A percentile compares a stretch with the other conserved stretches of the same genome.
Evolutionary conservation across 30 jellyfish, hydroid and myxozoan species (phyloP).

Genomic region (Rhopilema esculentum): DNA sequence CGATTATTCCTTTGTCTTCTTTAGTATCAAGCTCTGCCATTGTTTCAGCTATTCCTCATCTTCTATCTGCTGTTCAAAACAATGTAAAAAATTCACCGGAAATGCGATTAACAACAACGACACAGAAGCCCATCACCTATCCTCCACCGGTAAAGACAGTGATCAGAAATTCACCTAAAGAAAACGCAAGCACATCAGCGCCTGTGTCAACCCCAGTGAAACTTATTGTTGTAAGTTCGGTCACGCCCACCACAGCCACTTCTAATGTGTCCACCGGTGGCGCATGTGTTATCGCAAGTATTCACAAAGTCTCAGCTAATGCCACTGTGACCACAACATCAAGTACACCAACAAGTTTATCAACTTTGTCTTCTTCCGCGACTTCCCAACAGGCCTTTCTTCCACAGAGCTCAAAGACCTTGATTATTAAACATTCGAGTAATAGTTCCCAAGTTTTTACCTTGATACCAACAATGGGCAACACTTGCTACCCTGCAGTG

Average conservation of each 20-base stretch:
- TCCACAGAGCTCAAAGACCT: slow-evolving; percentile 42
- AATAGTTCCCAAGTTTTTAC: slow-evolving; percentile 59
- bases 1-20: slow-evolving; percentile 62
- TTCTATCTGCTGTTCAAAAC: slow-evolving; percentile 23
- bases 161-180: not conserved
- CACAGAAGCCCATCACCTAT: slow-evolving; percentile 15
- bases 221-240: slow-evolving; percentile 40
- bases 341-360: not conserved
- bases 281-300: not conserved
- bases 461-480: slow-evolving; percentile 61
- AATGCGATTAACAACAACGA: slow-evolving; percentile 7
- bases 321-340: not conserved
- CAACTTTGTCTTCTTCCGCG: slow-evolving; percentile 11
- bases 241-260: slow-evolving; percentile 6
- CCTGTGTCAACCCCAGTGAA: slow-evolving; percentile 22
- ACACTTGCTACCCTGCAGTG: slow-evolving; percentile 29
- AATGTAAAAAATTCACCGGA: slow-evolving; percentile 8
- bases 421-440: slow-evolving; percentile 59
- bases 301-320: not conserved
- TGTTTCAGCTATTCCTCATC: slow-evolving; percentile 51
- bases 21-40: slow-evolving; percentile 49
- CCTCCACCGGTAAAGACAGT: not conserved
- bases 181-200: not conserved
- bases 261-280: not conserved
- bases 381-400: slow-evolving; percentile 29